These are phyloP conservation scores for Falco biarmicus DNA, from an alignment of 2,797 vertebrate species.

Conservation along the genomic window DNA sequence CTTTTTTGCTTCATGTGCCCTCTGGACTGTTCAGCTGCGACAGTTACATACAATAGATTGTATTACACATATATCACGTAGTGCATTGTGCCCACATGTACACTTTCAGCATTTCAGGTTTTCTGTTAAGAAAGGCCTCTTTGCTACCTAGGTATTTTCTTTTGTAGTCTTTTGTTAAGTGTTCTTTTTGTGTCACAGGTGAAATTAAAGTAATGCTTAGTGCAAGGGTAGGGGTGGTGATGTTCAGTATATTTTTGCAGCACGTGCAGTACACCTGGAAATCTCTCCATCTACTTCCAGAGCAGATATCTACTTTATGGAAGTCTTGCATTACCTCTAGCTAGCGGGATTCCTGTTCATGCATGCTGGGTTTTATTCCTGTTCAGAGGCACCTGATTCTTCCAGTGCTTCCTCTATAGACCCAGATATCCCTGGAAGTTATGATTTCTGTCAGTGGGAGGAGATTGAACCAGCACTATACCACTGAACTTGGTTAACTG, in stretches of 20 bases:
- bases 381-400: background rate
- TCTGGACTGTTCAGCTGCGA: background rate
- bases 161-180: background rate
- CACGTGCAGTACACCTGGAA: background rate
- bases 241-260: background rate
- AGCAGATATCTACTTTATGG: background rate
- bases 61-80: background rate
- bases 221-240: rapidly evolving
- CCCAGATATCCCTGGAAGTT: background rate
- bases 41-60: background rate
- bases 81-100: background rate
- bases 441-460: background rate
- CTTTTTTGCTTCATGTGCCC: background rate
- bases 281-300: background rate
- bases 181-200: background rate
- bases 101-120: background rate
- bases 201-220: background rate
- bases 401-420: background rate
- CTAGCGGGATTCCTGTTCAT: background rate
- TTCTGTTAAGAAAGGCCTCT: background rate
- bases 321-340: background rate
- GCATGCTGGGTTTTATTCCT: background rate
- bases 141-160: background rate
- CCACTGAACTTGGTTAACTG: background rate
- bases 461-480: background rate